phyloP scores from a whole-genome alignment of 2,888 invertebrate genomes.

The Luffia ferchaultella region DNA sequence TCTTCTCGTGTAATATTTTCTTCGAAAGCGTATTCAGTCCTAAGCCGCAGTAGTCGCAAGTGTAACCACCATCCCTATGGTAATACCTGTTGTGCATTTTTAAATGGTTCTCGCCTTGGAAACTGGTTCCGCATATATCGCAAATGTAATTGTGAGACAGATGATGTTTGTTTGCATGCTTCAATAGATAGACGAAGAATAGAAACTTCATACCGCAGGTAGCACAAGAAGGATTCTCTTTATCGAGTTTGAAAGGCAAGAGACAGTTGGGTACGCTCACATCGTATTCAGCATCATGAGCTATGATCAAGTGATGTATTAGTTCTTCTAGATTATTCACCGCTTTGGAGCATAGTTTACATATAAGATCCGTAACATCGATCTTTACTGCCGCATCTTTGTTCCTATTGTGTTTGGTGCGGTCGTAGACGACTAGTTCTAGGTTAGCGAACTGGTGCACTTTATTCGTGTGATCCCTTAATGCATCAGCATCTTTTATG shows the following conservation, averaged over 20 bases:
- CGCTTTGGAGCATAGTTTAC: slow-evolving; percentile 37
- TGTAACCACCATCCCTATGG: slow-evolving; percentile 49
- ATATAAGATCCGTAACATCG: slow-evolving; percentile 41
- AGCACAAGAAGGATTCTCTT: slow-evolving; percentile 42
- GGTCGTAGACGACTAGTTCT: slow-evolving; percentile 42
- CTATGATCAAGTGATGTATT: slow-evolving; percentile 49
- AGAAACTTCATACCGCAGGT: slow-evolving; percentile 51
- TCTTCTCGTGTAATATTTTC: slow-evolving; percentile 51
- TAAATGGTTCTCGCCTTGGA: slow-evolving; percentile 54
- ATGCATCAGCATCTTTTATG: slow-evolving; percentile 36
- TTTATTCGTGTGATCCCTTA: slow-evolving; percentile 38
- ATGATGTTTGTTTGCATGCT: slow-evolving; percentile 53
- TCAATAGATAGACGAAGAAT: slow-evolving; percentile 48
- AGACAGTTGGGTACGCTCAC: slow-evolving; percentile 48
- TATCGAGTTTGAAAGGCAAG: slow-evolving; percentile 47
- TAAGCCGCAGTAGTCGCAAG: slow-evolving; percentile 53
- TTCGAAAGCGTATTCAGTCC: slow-evolving; percentile 49
- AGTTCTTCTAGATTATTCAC: slow-evolving; percentile 41
- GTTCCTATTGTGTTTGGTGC: slow-evolving; percentile 49
- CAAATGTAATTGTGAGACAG: slow-evolving; percentile 54
- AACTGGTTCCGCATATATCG: slow-evolving; percentile 53
- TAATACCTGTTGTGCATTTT: slow-evolving; percentile 57
- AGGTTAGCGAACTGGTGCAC: slow-evolving; percentile 40
- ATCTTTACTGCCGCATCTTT: slow-evolving; percentile 56
- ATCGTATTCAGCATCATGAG: slow-evolving; percentile 54